phyloP scores from a whole-genome alignment of 2,113 vertebrate species.

The Albula goreensis region DNA sequence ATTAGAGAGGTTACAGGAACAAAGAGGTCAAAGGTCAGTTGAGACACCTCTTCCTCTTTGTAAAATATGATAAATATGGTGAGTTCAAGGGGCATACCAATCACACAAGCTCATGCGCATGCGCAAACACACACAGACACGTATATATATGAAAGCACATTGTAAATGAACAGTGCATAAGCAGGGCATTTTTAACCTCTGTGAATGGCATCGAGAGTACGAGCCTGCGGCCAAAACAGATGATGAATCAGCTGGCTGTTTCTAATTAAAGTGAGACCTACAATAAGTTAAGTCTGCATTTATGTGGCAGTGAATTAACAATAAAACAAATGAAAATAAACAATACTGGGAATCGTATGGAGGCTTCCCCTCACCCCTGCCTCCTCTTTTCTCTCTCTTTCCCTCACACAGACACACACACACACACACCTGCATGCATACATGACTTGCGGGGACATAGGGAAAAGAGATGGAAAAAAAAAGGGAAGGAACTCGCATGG shows the following conservation, averaged over 20 bases:
- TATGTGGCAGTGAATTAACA: neutral
- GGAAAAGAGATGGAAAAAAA: neutral
- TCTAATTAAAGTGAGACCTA: neutral
- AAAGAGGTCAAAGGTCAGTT: neutral
- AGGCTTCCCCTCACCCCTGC: too few species aligned
- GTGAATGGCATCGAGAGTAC: neutral
- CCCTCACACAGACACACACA: neutral
- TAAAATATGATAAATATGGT: too few species aligned
- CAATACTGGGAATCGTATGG: neutral
- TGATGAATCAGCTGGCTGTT: neutral
- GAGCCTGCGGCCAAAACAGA: neutral
- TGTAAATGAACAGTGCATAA: slow-evolving; percentile 8
- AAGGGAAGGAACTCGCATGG: neutral
- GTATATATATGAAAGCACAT: too few species aligned
- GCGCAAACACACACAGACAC: too few species aligned
- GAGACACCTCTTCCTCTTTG: too few species aligned
- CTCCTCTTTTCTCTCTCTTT: neutral
- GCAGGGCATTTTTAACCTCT: neutral
- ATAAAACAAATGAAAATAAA: neutral
- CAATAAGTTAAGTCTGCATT: neutral
- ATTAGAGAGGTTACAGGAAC: neutral
- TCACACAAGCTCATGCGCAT: neutral
- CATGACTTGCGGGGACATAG: neutral
- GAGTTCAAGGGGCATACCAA: neutral
- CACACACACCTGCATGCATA: neutral